These are phyloP conservation scores for Gobionotothen gibberifrons DNA, from an alignment of 2,797 vertebrate genomes.

Conservation along the genomic window DNA sequence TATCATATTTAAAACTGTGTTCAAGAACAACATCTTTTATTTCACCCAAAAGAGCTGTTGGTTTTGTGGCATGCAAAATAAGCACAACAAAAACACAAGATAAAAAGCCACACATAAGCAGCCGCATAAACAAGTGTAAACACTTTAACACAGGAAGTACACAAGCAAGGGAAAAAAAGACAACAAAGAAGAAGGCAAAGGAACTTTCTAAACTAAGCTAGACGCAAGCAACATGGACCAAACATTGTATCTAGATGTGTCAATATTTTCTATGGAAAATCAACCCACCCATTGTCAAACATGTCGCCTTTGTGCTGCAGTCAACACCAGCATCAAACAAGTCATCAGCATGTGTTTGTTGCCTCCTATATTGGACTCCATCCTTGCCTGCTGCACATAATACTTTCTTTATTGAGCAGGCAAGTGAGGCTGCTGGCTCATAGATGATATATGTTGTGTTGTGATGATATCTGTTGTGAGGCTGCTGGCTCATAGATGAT, in stretches of 20 bases:
- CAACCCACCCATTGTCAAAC: neutral
- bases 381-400: neutral
- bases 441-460: constrained; percentile 6
- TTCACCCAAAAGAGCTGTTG: no score
- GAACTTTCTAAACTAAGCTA: neutral
- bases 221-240: neutral
- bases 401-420: neutral
- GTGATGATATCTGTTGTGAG: neutral
- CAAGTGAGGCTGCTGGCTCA: neutral
- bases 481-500: constrained; percentile 4
- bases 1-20: no score
- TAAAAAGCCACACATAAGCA: neutral
- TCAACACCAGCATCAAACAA: neutral
- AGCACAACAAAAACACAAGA: neutral
- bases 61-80: no score
- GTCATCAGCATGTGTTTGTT: neutral
- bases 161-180: no score
- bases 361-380: constrained; percentile 10
- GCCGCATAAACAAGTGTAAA: no score
- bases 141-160: no score
- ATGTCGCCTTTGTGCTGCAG: neutral
- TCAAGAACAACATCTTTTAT: no score
- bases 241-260: neutral
- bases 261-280: neutral
- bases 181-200: no score